Evolutionary conservation across 2,888 invertebrate species (phyloP).

Genomic region (Taphrorychus bicolor): DNA sequence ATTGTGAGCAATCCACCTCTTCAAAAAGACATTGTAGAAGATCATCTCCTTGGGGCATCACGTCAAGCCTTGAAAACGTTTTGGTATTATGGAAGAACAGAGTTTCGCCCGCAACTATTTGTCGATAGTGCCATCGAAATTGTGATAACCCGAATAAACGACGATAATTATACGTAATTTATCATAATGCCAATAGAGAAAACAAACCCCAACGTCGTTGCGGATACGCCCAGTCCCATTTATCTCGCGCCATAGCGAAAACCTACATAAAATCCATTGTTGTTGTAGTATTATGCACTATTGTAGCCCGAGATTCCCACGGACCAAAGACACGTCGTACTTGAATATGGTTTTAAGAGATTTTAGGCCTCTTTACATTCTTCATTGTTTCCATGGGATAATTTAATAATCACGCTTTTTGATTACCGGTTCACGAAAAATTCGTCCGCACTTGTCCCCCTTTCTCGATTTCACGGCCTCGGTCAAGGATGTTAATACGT

Average conservation of each 20-base stretch:
- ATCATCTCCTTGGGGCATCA: not conserved
- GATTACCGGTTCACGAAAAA: slow-evolving; percentile 3
- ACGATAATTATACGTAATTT: not conserved
- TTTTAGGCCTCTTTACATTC: slow-evolving; percentile 7
- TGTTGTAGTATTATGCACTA: slow-evolving; percentile 1
- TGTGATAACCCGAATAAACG: slow-evolving; percentile 5
- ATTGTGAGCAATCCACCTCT: not conserved
- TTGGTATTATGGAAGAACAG: no score
- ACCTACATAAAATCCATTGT: slow-evolving; percentile 8
- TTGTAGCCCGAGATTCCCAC: slow-evolving; percentile 13
- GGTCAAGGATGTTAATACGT: slow-evolving; percentile 24
- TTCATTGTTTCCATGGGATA: slow-evolving; percentile 22
- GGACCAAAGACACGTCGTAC: slow-evolving; percentile 11
- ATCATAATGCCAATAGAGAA: not conserved
- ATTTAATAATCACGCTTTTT: slow-evolving; percentile 21
- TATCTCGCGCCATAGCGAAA: not conserved
- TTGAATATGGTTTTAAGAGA: slow-evolving; percentile 15
- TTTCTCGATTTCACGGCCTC: slow-evolving; percentile 21
- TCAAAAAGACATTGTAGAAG: not conserved
- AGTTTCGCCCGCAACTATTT: not conserved
- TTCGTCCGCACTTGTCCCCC: slow-evolving; percentile 7
- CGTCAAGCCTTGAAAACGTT: not conserved
- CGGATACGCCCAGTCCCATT: slow-evolving; percentile 3
- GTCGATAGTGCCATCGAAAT: not conserved
- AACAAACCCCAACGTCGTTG: not conserved